Conservation (phyloP, 2,888 invertebrate species). For the Piscicola geometra region DNA sequence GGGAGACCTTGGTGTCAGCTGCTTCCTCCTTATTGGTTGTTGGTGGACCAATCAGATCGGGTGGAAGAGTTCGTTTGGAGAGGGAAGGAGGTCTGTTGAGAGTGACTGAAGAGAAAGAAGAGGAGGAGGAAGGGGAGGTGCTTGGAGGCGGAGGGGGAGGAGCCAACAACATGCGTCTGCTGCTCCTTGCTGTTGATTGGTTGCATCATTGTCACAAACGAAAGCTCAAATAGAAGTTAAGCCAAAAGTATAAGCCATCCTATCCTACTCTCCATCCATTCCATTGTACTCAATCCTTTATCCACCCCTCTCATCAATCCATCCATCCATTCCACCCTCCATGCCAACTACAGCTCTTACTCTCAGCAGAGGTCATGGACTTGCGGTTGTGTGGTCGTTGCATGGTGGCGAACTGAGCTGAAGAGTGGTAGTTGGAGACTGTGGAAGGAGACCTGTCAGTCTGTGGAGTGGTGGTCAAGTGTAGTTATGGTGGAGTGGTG, state of each 20-base stretch:
- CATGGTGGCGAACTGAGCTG: not conserved
- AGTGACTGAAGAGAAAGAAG: not conserved
- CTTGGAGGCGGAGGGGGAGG: constrained; percentile 27
- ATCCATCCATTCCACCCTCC: too few species aligned
- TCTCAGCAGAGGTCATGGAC: constrained; percentile 28
- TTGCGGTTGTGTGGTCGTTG: constrained; percentile 4
- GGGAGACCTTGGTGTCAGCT: not conserved
- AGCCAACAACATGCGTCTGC: constrained; percentile 20
- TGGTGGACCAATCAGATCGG: not conserved
- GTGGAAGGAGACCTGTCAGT: not conserved
- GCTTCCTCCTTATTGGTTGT: not conserved
- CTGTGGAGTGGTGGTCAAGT: not conserved
- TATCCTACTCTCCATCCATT: too few species aligned
- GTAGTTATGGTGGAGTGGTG: too few species aligned
- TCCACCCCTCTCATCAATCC: too few species aligned
- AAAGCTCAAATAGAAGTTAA: too few species aligned
- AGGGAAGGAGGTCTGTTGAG: constrained; percentile 3
- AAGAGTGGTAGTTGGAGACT: not conserved
- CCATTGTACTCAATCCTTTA: too few species aligned
- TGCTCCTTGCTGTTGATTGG: constrained; percentile 1
- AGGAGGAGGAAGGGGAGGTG: not conserved
- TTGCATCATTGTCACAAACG: too few species aligned
- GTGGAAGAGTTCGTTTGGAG: not conserved
- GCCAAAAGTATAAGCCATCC: too few species aligned
- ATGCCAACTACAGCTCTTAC: too few species aligned